A percentile compares a stretch with the other conserved stretches of the same genome.
phyloP scores from a whole-genome alignment of 2,888 invertebrate genomes.

The Mythimna impura region DNA sequence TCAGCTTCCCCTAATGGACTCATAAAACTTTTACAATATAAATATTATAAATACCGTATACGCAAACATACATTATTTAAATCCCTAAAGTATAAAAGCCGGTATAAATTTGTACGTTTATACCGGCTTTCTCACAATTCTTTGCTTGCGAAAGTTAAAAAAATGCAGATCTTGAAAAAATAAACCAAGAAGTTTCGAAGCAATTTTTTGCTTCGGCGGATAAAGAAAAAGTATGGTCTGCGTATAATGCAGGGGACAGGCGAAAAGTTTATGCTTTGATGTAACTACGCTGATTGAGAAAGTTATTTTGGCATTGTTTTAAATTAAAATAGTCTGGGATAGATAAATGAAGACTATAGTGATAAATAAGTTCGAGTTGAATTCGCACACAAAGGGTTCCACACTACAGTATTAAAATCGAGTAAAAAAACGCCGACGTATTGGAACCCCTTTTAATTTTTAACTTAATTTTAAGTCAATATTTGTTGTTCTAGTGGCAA shows the following conservation, averaged over 20 bases:
- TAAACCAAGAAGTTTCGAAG: slow-evolving; percentile 60
- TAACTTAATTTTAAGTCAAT: neutral
- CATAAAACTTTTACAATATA: slow-evolving; percentile 51
- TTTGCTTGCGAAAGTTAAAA: slow-evolving; percentile 54
- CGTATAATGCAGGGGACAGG: slow-evolving; percentile 57
- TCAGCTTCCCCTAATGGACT: slow-evolving; percentile 22
- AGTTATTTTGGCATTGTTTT: slow-evolving; percentile 35
- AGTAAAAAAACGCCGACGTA: too few relatives aligned
- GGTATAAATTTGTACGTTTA: slow-evolving; percentile 39
- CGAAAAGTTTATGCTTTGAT: slow-evolving; percentile 51
- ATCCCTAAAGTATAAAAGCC: slow-evolving; percentile 36
- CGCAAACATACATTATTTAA: slow-evolving; percentile 52
- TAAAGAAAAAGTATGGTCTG: slow-evolving; percentile 67
- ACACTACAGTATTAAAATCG: too few relatives aligned
- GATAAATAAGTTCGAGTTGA: neutral
- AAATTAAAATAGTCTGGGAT: slow-evolving; percentile 2
- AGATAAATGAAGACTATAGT: neutral
- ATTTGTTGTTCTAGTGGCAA: too few relatives aligned
- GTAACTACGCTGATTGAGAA: slow-evolving; percentile 37
- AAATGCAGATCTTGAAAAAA: slow-evolving; percentile 62
- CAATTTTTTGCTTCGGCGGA: slow-evolving; percentile 67
- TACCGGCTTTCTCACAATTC: slow-evolving; percentile 50
- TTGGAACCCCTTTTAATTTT: too few relatives aligned
- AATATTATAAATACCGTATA: slow-evolving; percentile 40
- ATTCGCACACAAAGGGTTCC: too few relatives aligned